Percentiles rank a stretch among this genome's conserved stretches.
phyloP scores from a whole-genome alignment of 2,113 vertebrate genomes.

The Serinus canaria region DNA sequence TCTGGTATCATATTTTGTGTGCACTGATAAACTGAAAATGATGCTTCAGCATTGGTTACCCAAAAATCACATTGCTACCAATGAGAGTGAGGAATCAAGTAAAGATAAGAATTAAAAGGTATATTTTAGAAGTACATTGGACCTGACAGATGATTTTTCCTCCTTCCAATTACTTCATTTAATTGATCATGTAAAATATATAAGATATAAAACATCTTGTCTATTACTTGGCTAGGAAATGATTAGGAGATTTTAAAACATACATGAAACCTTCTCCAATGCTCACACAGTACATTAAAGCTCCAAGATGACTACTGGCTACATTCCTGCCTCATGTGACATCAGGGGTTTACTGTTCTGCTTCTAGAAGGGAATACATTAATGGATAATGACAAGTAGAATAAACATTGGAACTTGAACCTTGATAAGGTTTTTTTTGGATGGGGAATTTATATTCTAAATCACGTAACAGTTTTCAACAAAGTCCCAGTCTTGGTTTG shows the following conservation, averaged over 20 bases:
- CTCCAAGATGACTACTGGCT: not conserved
- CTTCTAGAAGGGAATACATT: not conserved
- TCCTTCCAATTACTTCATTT: not conserved
- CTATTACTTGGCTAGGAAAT: not conserved
- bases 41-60: not conserved
- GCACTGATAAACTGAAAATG: not conserved
- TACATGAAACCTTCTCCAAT: not conserved
- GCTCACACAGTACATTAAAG: not conserved
- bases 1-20: not conserved
- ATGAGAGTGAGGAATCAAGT: not conserved
- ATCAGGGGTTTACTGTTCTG: not conserved
- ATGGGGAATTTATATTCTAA: not conserved
- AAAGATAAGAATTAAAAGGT: not conserved
- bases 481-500: not conserved
- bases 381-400: not conserved
- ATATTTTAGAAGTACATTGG: not conserved
- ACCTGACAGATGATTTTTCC: not conserved
- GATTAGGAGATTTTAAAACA: not conserved
- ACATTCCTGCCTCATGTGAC: not conserved
- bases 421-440: not conserved
- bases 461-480: not conserved
- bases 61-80: not conserved
- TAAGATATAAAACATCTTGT: not conserved
- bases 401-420: not conserved
- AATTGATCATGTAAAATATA: not conserved